phyloP scores from a whole-genome alignment of 1,140 invertebrate genomes.

The Brachionus angularis region DNA sequence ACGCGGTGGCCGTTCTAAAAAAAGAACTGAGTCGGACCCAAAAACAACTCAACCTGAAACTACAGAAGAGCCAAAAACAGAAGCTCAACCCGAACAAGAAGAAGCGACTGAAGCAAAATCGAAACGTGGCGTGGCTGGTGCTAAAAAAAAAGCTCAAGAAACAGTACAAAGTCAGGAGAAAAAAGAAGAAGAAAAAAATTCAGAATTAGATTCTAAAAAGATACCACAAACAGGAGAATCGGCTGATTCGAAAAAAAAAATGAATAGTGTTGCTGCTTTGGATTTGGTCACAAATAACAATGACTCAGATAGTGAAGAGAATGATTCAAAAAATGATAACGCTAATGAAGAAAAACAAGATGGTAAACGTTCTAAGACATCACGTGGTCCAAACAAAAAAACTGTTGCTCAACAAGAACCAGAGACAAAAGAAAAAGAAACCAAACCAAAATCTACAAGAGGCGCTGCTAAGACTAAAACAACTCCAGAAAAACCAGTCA shows the following conservation, averaged over 20 bases:
- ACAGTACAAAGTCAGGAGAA: too few species aligned
- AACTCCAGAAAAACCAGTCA: slow-evolving; percentile 4
- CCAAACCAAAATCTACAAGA: background rate
- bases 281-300: slow-evolving; percentile 23
- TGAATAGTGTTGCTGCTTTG: background rate
- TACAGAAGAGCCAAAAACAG: too few species aligned
- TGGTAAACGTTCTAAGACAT: background rate
- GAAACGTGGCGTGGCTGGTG: slow-evolving; percentile 1
- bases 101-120: slow-evolving; percentile 25
- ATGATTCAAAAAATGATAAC: slow-evolving; percentile 23
- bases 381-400: slow-evolving; percentile 14
- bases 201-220: too few species aligned
- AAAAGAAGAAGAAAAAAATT: too few species aligned
- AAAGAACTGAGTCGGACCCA: background rate
- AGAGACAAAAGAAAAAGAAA: background rate
- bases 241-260: slow-evolving; percentile 13
- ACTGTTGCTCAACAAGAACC: background rate
- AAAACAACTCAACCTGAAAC: background rate
- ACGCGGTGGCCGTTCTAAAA: slow-evolving; percentile 1
- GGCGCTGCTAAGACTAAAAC: background rate
- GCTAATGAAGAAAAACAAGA: slow-evolving; percentile 8
- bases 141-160: too few species aligned
- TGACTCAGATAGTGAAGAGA: slow-evolving; percentile 23
- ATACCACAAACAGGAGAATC: too few species aligned
- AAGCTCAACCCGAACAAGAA: background rate